These are phyloP conservation scores for Austrolebias charrua DNA, from an alignment of 2,797 vertebrate species.

Conservation along the genomic window DNA sequence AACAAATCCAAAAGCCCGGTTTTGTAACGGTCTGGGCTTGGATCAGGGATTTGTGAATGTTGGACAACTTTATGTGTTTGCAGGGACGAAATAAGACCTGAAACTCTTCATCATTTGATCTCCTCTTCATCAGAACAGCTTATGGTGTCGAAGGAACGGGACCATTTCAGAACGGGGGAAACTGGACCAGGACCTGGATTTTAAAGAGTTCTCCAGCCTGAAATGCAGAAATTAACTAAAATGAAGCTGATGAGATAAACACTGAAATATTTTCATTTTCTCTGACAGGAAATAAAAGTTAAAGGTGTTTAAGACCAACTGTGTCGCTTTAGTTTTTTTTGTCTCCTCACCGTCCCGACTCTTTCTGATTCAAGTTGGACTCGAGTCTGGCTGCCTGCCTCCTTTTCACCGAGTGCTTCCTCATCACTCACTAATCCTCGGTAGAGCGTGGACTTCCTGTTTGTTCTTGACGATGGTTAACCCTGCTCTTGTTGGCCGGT, in stretches of 20 bases:
- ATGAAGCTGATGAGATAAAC: background rate
- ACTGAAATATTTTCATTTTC: background rate
- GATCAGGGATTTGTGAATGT: too few relatives aligned
- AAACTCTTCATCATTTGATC: background rate
- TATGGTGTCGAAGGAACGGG: background rate
- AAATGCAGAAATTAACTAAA: background rate
- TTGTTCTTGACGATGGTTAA: conserved; percentile 49
- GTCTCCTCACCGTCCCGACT: background rate
- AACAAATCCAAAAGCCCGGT: too few relatives aligned
- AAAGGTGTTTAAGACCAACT: background rate
- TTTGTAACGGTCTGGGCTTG: too few relatives aligned
- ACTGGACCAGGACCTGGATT: background rate
- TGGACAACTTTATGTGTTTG: too few relatives aligned
- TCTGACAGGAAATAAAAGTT: background rate
- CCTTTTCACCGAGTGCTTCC: background rate
- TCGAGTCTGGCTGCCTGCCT: background rate
- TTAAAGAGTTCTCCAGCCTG: background rate
- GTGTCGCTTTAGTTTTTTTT: too few relatives aligned
- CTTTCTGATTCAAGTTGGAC: background rate
- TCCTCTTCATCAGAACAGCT: background rate
- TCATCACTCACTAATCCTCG: conserved; percentile 29
- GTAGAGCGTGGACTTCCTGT: conserved; percentile 25
- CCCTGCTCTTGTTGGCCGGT: conserved; percentile 73
- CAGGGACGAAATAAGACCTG: too few relatives aligned
- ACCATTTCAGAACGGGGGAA: background rate